A percentile compares a stretch with the other conserved stretches of the same genome.
Evolutionary conservation across 2,888 invertebrate species (phyloP).

Genomic region (Eupithecia abbreviata): DNA sequence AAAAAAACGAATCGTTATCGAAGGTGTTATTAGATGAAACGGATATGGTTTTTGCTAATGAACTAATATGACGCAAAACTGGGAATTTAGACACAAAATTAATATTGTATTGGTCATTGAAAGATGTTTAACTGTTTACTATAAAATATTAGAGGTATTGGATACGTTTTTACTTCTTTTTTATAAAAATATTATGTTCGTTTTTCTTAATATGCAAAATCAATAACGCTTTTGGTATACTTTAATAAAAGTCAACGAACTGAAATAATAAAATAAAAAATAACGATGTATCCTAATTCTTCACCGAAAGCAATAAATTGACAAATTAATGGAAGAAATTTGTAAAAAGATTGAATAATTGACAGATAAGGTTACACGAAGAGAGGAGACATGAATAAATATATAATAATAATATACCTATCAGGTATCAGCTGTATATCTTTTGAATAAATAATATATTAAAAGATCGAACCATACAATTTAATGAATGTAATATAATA

Average conservation of each 20-base stretch:
- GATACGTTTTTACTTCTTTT: too few relatives aligned
- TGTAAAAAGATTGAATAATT: background rate
- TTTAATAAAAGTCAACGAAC: background rate
- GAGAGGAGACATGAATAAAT: background rate
- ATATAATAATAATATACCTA: background rate
- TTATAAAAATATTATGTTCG: background rate
- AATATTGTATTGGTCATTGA: background rate
- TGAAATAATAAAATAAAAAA: background rate
- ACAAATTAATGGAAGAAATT: background rate
- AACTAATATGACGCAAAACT: slow-evolving; percentile 5
- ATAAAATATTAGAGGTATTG: too few relatives aligned
- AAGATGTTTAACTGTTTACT: background rate
- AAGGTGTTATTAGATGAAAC: slow-evolving; percentile 31
- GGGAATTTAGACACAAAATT: background rate
- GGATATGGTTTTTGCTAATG: slow-evolving; percentile 35
- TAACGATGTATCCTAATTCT: background rate
- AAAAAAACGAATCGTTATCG: slow-evolving; percentile 25
- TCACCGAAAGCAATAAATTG: background rate
- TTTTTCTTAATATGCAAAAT: background rate
- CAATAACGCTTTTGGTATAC: background rate
- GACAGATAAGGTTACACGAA: background rate
- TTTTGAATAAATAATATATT: background rate
- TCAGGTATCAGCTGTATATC: background rate
- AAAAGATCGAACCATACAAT: background rate
- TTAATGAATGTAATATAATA: background rate